These are phyloP conservation scores for Ypsolopha scabrella DNA, from an alignment of 2,888 invertebrate species.

Conservation along the genomic window DNA sequence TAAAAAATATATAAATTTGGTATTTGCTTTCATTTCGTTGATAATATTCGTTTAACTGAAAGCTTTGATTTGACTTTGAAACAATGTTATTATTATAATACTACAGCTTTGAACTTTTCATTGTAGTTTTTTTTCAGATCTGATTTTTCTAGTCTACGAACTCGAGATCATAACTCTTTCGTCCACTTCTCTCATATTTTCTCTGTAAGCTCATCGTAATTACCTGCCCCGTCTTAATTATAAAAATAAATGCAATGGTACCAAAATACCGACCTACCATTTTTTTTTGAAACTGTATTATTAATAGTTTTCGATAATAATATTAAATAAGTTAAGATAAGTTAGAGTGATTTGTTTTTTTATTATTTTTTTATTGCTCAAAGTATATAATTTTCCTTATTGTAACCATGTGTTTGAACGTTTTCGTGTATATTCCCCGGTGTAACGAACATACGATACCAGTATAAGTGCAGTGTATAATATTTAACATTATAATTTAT, in stretches of 20 bases:
- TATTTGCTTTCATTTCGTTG: too few species aligned
- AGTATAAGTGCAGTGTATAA: conserved; percentile 65
- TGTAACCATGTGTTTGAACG: conserved; percentile 55
- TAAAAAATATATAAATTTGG: too few species aligned
- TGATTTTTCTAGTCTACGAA: too few species aligned
- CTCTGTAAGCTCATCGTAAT: too few species aligned
- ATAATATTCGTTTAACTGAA: too few species aligned
- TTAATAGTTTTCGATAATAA: conserved; percentile 7
- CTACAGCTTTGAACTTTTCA: too few species aligned
- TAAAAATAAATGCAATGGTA: conserved; percentile 14
- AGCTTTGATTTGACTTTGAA: too few species aligned
- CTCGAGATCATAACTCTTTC: too few species aligned
- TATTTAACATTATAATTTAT: conserved; percentile 69
- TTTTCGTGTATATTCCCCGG: conserved; percentile 58
- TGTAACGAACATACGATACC: conserved; percentile 56
- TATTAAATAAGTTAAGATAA: conserved; percentile 33
- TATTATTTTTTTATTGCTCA: conserved; percentile 68
- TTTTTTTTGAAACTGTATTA: conserved; percentile 12
- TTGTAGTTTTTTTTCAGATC: too few species aligned
- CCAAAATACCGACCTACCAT: conserved; percentile 22
- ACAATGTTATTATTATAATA: too few species aligned
- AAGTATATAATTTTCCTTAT: conserved; percentile 49
- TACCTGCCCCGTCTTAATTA: too few species aligned
- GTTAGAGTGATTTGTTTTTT: conserved; percentile 54
- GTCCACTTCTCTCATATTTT: too few species aligned